Base-by-base conservation (phyloP, 2,113 vertebrate species). In the Platycercus adscitus region DNA sequence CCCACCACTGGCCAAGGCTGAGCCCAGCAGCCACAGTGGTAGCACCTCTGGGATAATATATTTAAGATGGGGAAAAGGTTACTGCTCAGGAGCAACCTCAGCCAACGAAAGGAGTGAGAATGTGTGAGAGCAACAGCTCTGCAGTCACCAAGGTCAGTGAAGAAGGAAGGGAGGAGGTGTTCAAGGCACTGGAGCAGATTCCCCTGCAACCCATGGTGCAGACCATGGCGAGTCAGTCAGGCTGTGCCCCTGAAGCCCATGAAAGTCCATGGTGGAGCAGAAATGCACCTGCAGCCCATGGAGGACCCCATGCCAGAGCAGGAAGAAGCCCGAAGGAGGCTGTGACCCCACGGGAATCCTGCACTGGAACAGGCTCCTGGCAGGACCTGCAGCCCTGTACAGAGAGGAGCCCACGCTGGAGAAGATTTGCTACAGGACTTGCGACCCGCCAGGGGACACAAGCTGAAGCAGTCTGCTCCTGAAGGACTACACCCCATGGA, bases 1-100 rank as follows among this genome's bases (percentile, higher is more conserved):
- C 21, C 43, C 1, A 8, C 6, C 3, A 2, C 20, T 31, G 60
- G 37, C 10, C 56, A 65, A 65, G 8, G 66, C 25, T 1, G 2
- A 80, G 41, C 4, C 24, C 49, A 64, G 11, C 39, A 72, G 10
- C 16, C 19, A 55, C 2, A 4, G 11, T 6, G 9, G 60, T 1
- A 33, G 26, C 3, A 1, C 6, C 25, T 41, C 56, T 64, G 41
- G 4, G 11, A 56, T 33, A 56, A 52, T 8, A 17, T 20, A 39
- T 46, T 23, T 33, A 53, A 46, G 44, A 43, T 26, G 5, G 5
- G 25, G 26, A 37, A 39, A 41, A 43, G 17, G 18, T 20, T 9
- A 4, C 2, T 5, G 53, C 29, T 39, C 43, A 60, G 39, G 4
- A 9, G 52, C n/a, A 47, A 63, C 50, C 12, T 6, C 43, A 76